Evolutionary conservation across 2,888 invertebrate species (phyloP), one percentile per base, ranked within the genome.

Genomic region (Seira ritae): DNA sequence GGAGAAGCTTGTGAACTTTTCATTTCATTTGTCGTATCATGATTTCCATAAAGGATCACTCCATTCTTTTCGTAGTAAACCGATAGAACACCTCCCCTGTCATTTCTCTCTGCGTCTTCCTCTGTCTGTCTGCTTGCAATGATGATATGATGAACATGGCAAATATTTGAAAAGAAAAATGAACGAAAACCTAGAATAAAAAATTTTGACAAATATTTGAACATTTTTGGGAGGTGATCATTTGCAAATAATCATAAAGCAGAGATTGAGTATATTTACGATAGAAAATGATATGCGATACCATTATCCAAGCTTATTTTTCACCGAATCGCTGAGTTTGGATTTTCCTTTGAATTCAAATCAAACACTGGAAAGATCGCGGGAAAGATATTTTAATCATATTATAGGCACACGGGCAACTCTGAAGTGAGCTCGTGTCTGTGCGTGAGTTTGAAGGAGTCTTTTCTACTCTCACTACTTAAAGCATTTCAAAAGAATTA

Each of bases 161-260:
- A 80, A 80, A 80, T 80, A 80, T 80, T 80, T 81, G 76, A 20
- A 17, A 31, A 81, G 81, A 80, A 75, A 75, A 80, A 75, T 65
- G 80, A 80, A 62, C 69, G 70, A 62, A 55, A 62, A 31, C 50
- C 19, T 42, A 12, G 42, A 42, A 42, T 12, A 12, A 42, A 42
- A 69, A 68, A 80, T n/a, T 55, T 67, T 24, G 65, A 74, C 80
- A 80, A 80, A 80, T 80, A 80, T 80, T 80, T 74, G 80, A 75
- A 62, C 74, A 62, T 50, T 60, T 60, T n/a, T 10, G 3, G 60
- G 60, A 60, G 60, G 65, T 75, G 75, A 80, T 80, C 73, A 70
- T 46, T 80, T 80, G 66, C 69, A 75, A 80, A 70, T 65, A 71
- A 62, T 42, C 66, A n/a, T 3, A 60, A n/a, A 17, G 17, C 4